Evolutionary conservation across 2,113 vertebrate species (phyloP), one percentile per base, ranked within the genome.

Genomic region (Copsychus sechellarum): DNA sequence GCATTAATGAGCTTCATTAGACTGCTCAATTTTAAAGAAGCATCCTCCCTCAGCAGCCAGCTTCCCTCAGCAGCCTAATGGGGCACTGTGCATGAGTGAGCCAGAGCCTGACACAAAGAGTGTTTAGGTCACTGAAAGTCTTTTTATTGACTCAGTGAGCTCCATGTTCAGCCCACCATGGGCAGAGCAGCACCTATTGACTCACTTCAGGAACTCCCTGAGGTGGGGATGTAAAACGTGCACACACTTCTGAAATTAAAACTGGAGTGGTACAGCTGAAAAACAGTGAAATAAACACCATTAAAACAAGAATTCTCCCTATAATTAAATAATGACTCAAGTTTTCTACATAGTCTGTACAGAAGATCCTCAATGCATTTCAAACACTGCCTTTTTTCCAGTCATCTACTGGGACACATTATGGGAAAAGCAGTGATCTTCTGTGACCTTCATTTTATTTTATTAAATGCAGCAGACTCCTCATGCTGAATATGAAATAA

Each of bases 401-500:
- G 96, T 81, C 54, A 64, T 93, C 93, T 89, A 65, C 73, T 87
- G 87, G 90, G 93, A 95, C 42, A 91, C 45, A 42, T 91, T 92
- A 86, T 31, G n/a, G 83, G 70, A 81, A 74, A 92, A 70, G 33
- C 42, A 88, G 71, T 73, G 79, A 94, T 93, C 93, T 97, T 97
- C 95, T 94, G 11, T 89, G 94, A 96, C 93, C 89, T 96, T 96
- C 91, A 92, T 97, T 98, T 98, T 94, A 95, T 93, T 96, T 95
- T 96, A 97, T 97, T 97, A 97, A 98, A 98, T 97, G 95, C 96
- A 98, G 93, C 90, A 96, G 96, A 94, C 67, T 93, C 42, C 81
- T 97, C 91, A 53, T 88, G 92, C 96, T 96, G 96, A 96, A 97
- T 95, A 96, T 0, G 64, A 96, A 96, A 97, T 92, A 96, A 92